Evolutionary conservation across 23 tunicate species (phyloP).

Genomic region (Ciona savignyi): DNA sequence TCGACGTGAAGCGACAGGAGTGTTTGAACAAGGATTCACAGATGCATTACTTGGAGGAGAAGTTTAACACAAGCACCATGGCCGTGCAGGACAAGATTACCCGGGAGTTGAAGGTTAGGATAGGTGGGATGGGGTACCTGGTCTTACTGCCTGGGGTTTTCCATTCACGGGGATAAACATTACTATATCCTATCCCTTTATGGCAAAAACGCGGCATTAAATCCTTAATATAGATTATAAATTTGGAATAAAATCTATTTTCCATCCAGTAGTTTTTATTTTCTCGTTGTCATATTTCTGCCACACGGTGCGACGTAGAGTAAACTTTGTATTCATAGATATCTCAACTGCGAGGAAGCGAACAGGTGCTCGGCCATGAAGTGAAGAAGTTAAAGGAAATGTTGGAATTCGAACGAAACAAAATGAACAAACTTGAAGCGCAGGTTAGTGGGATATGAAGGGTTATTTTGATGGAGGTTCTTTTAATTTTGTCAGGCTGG

Average conservation of each 20-base stretch:
- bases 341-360: conserved; percentile 47
- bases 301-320: background rate
- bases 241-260: too few species aligned
- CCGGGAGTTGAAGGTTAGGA: conserved; percentile 55
- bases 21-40: conserved; percentile 66
- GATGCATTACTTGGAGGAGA: conserved; percentile 83
- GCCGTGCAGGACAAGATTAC: conserved; percentile 87
- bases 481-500: too few species aligned
- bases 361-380: conserved; percentile 66
- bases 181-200: too few species aligned
- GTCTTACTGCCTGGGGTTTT: too few species aligned
- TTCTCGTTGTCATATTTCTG: too few species aligned
- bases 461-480: too few species aligned
- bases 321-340: conserved; percentile 34
- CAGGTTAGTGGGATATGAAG: too few species aligned
- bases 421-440: conserved; percentile 50
- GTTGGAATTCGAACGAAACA: conserved; percentile 66
- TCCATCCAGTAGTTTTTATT: too few species aligned
- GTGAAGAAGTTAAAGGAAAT: conserved; percentile 53
- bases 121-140: too few species aligned
- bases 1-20: conserved; percentile 80
- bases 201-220: too few species aligned
- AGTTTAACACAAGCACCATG: conserved; percentile 59
- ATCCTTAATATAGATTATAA: too few species aligned
- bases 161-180: too few species aligned